Evolutionary conservation across 2,797 vertebrate species (phyloP), one percentile per base, ranked within the genome.

Genomic region (Caiman crocodilus): DNA sequence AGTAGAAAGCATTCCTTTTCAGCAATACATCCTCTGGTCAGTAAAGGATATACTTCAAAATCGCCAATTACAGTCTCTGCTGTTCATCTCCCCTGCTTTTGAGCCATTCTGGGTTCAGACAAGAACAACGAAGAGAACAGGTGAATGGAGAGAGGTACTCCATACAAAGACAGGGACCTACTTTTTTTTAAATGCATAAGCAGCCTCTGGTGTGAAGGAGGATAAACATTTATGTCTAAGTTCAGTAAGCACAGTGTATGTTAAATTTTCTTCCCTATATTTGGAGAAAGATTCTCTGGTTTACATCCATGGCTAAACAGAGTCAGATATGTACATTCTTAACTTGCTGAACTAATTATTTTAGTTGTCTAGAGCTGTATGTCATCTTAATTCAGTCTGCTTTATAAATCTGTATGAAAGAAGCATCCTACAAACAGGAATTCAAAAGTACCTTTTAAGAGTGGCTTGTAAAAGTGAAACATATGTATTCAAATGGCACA

Each of bases 361-460:
- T 85, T 55, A 79, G 25, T 79, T 90, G 93, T 77, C 82, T 94
- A 95, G 83, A 81, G 83, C 92, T 86, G 69, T 61, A 91, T 85
- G 87, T 76, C 65, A 85, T 87, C 82, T 89, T 89, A n/a, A 87
- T 28, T 83, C 50, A 35, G 23, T 60, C 5, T 71, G 12, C 76
- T 57, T 8, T 83, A 94, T 77, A 85, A 79, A 64, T 87, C 87
- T 50, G 42, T 87, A 92, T 50, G 79, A 82, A 82, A 74, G 21
- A 12, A 59, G 80, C 79, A 56, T 87, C 61, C 30, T 77, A 50
- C 35, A 21, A 84, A 73, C 21, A 84, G 58, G 77, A 87, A 88
- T 79, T 77, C 57, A 63, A 65, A 65, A 12, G 73, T 69, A 42
- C 79, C 75, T 78, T 76, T 60, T 35, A 60, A 84, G 87, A 75